These are phyloP conservation scores for Hipparchia sbordonii DNA, from an alignment of 2,888 invertebrate species.

Conservation along the genomic window DNA sequence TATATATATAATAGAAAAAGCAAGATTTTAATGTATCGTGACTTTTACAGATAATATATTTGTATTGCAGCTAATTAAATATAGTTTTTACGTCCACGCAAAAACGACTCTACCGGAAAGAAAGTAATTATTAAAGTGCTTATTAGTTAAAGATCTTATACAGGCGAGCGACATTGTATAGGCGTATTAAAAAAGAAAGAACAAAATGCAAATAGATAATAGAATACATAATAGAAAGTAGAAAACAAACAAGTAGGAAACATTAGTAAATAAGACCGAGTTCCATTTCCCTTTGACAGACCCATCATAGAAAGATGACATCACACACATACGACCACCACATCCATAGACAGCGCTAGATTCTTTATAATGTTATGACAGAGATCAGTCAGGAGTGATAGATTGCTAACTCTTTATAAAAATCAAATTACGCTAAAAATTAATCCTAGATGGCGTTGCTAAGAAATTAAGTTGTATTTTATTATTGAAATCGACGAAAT, in stretches of 20 bases:
- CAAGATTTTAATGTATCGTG: not conserved
- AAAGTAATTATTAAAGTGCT: slow-evolving; percentile 3
- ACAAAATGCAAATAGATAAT: slow-evolving; percentile 15
- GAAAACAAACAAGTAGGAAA: slow-evolving; percentile 5
- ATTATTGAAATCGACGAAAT: no score
- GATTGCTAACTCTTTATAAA: no score
- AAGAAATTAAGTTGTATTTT: no score
- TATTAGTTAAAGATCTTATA: slow-evolving; percentile 11
- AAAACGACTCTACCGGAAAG: slow-evolving; percentile 1
- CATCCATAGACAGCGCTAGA: slow-evolving; percentile 52
- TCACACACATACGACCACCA: slow-evolving; percentile 51
- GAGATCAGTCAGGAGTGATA: no score
- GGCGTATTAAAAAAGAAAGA: slow-evolving; percentile 18
- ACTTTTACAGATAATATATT: not conserved
- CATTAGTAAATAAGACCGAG: slow-evolving; percentile 22
- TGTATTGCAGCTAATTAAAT: not conserved
- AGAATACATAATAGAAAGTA: slow-evolving; percentile 13
- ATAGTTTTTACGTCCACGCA: not conserved
- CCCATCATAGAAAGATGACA: slow-evolving; percentile 39
- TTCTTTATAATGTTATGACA: slow-evolving; percentile 44
- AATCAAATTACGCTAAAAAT: no score
- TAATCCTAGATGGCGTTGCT: no score
- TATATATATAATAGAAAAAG: not conserved
- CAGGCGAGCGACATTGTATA: slow-evolving; percentile 1
- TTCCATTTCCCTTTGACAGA: slow-evolving; percentile 15